Evolutionary conservation across 2,888 invertebrate genomes (phyloP), one percentile per base, ranked within the genome.

Genomic region (Hedya salicella): DNA sequence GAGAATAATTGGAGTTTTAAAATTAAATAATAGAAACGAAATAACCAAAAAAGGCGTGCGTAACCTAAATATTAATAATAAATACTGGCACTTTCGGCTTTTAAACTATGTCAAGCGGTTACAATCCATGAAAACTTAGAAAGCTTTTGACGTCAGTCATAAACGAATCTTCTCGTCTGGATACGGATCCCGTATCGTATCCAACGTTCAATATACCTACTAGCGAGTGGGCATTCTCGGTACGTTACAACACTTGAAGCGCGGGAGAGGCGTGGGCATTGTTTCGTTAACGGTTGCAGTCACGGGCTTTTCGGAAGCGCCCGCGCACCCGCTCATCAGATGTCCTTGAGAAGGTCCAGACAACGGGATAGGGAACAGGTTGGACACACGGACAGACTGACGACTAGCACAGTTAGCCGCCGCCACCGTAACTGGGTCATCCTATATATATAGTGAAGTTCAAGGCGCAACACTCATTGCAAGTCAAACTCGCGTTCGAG

Each of bases 401-500:
- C 81, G 78, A 84, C 85, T 86, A 87, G 86, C 89, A 91, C 91
- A 91, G 91, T 90, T 90, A 91, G 78, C 83, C 78, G 81, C 77
- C 77, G 79, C 83, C 94, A 94, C 94, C 75, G 84, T 87, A 95
- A 94, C 95, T 96, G 94, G 95, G 96, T 95, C 96, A 95, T 89
- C 89, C 91, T 95, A 95, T 96, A 95, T 96, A 95, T 95, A 95
- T 94, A 94, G 93, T 92, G 95, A 95, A 95, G 95, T 95, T 95
- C 95, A 95, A 95, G 95, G 95, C 95, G 93, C 94, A 91, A 92
- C 93, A 91, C 93, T 93, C 94, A 94, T 93, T 90, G 90, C 90
- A 86, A 89, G 90, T 89, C 79, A 81, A 83, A 89, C 89, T 86
- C 86, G 83, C 90, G 85, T 81, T 82, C 83, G 76, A 82, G 82